Percentiles rank a stretch among this genome's conserved stretches.
These are phyloP conservation scores for Aplocera efformata DNA, from an alignment of 2,888 invertebrate species.

Conservation along the genomic window DNA sequence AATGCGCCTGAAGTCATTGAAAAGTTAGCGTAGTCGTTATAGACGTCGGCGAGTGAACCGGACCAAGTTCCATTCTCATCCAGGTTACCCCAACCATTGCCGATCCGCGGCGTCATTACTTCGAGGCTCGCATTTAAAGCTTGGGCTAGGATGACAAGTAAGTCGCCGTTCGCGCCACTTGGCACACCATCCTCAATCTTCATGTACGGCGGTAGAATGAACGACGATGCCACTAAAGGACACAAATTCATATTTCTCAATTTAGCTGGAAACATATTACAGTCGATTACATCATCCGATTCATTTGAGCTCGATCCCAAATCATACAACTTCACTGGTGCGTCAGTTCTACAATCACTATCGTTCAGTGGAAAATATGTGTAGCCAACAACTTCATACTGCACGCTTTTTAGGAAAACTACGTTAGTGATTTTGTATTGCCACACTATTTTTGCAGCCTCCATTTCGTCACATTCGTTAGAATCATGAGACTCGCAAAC, in stretches of 20 bases:
- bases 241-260: slow-evolving; percentile 51
- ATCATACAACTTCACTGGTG: slow-evolving; percentile 38
- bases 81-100: slow-evolving; percentile 56
- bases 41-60: slow-evolving; percentile 59
- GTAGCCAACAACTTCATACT: slow-evolving; percentile 37
- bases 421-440: slow-evolving; percentile 53
- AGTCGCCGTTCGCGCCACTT: slow-evolving; percentile 56
- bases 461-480: slow-evolving; percentile 47
- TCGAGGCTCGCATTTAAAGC: slow-evolving; percentile 51
- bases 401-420: slow-evolving; percentile 42
- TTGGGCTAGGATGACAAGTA: slow-evolving; percentile 47
- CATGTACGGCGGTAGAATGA: slow-evolving; percentile 57
- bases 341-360: slow-evolving; percentile 41
- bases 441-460: slow-evolving; percentile 50
- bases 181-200: slow-evolving; percentile 42
- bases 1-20: slow-evolving; percentile 62
- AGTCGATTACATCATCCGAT: slow-evolving; percentile 20
- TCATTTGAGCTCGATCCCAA: slow-evolving; percentile 27
- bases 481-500: slow-evolving; percentile 45
- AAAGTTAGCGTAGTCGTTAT: slow-evolving; percentile 56
- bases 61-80: slow-evolving; percentile 54
- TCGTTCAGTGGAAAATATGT: slow-evolving; percentile 46
- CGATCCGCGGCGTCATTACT: slow-evolving; percentile 48
- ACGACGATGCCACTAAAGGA: slow-evolving; percentile 55
- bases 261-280: slow-evolving; percentile 46